Evolutionary conservation across 2,797 vertebrate species (phyloP).

Genomic region (Helicolenus hilgendorfi): DNA sequence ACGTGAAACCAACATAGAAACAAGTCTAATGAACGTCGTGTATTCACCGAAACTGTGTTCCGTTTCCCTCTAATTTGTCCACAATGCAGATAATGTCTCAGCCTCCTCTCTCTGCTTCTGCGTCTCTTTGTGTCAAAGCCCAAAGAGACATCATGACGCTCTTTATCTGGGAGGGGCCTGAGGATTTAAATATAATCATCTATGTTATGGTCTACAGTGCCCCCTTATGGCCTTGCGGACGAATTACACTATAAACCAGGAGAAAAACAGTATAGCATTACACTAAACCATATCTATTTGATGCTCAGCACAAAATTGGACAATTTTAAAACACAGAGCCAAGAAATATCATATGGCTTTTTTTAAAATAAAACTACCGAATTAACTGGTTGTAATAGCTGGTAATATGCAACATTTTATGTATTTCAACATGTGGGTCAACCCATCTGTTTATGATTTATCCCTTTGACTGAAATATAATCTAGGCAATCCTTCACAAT

Average conservation of each 20-base stretch:
- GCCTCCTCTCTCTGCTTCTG: not conserved
- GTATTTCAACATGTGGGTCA: not conserved
- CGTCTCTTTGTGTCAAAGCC: constrained; percentile 59
- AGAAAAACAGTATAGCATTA: no score
- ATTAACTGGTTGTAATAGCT: not conserved
- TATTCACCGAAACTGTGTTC: not conserved
- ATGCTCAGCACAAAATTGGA: not conserved
- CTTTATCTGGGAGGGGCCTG: constrained; percentile 15
- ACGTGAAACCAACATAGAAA: not conserved
- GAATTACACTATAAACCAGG: not conserved
- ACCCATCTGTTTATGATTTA: not conserved
- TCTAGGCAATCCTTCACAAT: not conserved
- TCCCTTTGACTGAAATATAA: not conserved
- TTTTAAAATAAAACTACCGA: not conserved
- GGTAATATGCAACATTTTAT: not conserved
- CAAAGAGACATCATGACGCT: constrained; percentile 7
- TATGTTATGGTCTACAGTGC: constrained; percentile 51
- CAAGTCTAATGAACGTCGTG: not conserved
- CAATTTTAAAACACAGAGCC: not conserved
- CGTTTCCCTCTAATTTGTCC: not conserved
- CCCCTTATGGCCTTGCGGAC: constrained; percentile 32
- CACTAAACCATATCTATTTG: not conserved
- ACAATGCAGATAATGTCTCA: not conserved
- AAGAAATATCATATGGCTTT: not conserved
- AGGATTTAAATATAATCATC: not conserved